phyloP scores from a whole-genome alignment of 2,113 vertebrate species.

The Sebastes fasciatus region DNA sequence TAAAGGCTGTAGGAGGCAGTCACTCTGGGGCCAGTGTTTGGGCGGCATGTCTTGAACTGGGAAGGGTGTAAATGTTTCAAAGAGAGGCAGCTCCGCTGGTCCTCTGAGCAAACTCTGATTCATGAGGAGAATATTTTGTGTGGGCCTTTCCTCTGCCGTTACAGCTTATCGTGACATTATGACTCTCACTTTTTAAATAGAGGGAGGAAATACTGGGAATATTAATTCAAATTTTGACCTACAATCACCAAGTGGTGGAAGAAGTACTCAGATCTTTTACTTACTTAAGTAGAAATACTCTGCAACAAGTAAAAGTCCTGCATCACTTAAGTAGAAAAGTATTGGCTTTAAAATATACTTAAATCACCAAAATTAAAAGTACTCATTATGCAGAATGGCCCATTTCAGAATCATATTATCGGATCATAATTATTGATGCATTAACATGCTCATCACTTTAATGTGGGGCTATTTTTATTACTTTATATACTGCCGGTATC shows the following conservation, averaged over 20 bases:
- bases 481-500: too few species aligned
- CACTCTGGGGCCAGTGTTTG: conserved; percentile 70
- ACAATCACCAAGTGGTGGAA: neutral
- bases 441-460: too few species aligned
- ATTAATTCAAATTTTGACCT: neutral
- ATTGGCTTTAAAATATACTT: too few species aligned
- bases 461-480: too few species aligned
- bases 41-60: conserved; percentile 44
- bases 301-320: too few species aligned
- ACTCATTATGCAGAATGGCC: too few species aligned
- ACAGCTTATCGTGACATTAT: conserved; percentile 24
- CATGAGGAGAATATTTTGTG: conserved; percentile 31
- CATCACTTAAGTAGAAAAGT: too few species aligned
- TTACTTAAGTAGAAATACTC: too few species aligned
- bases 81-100: conserved; percentile 27
- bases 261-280: too few species aligned
- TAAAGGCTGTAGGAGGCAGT: conserved; percentile 72
- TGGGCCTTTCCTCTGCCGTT: conserved; percentile 17
- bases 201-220: neutral
- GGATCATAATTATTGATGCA: too few species aligned
- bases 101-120: conserved; percentile 40
- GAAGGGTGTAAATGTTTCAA: conserved; percentile 59
- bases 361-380: too few species aligned
- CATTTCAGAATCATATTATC: too few species aligned
- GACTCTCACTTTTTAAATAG: conserved; percentile 9